phyloP scores from a whole-genome alignment of 2,888 invertebrate genomes.

The Priocnemis perturbator region DNA sequence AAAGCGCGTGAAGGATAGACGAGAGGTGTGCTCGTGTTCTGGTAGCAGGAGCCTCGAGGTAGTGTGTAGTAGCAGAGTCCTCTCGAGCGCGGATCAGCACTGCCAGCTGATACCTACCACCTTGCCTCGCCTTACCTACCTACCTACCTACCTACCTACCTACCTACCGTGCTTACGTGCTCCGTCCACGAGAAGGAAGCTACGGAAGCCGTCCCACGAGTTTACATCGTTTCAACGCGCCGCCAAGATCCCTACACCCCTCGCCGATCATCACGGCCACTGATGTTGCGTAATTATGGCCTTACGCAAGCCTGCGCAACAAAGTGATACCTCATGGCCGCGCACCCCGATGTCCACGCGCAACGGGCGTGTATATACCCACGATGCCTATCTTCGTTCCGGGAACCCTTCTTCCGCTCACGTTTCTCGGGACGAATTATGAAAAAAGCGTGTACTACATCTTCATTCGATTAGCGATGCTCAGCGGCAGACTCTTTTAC shows the following conservation, averaged over 20 bases:
- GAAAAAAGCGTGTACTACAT: conserved; percentile 56
- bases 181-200: conserved; percentile 9
- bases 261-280: conserved; percentile 37
- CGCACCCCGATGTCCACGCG: not conserved
- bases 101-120: not conserved
- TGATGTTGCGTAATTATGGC: conserved; percentile 52
- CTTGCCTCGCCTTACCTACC: not conserved
- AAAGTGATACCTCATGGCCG: not conserved
- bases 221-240: conserved; percentile 53
- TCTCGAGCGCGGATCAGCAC: not conserved
- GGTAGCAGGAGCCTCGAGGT: not conserved
- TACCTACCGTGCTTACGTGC: conserved; percentile 12
- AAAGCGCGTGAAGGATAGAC: not conserved
- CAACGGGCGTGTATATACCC: not conserved
- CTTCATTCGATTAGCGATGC: conserved; percentile 59
- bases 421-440: conserved; percentile 34
- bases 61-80: not conserved
- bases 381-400: not conserved
- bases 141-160: conserved; percentile 7
- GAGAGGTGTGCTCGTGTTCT: not conserved
- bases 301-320: conserved; percentile 1
- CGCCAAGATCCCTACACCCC: conserved; percentile 17
- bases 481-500: conserved; percentile 39
- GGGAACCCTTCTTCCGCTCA: not conserved
- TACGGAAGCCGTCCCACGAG: conserved; percentile 31